phyloP scores from a whole-genome alignment of 1,140 invertebrate genomes.

The Drosophila gunungcola region DNA sequence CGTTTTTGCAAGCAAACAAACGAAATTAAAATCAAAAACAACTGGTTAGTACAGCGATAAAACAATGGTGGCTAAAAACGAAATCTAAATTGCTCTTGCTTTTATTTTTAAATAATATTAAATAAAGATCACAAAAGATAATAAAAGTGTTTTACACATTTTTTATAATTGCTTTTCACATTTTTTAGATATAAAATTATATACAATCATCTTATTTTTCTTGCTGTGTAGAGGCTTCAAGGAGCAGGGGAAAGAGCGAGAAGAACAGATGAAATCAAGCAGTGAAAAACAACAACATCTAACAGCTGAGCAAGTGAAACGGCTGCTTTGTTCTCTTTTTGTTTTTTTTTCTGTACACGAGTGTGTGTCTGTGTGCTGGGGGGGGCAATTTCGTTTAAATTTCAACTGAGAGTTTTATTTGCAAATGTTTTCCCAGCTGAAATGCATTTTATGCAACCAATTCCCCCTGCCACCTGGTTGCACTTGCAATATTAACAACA shows the following conservation, averaged over 20 bases:
- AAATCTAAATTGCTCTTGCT: background rate
- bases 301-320: slow-evolving; percentile 74
- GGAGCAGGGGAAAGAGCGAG: background rate
- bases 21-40: slow-evolving; percentile 58
- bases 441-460: slow-evolving; percentile 37
- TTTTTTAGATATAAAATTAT: too few species aligned
- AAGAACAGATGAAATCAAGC: slow-evolving; percentile 15
- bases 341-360: slow-evolving; percentile 6
- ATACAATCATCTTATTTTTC: background rate
- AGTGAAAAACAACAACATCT: slow-evolving; percentile 53
- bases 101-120: background rate
- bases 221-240: background rate
- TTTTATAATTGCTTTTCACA: too few species aligned
- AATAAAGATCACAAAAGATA: too few species aligned
- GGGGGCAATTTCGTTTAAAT: slow-evolving; percentile 43
- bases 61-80: background rate
- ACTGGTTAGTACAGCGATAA: slow-evolving; percentile 34
- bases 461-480: slow-evolving; percentile 4
- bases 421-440: slow-evolving; percentile 22
- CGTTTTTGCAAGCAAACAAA: slow-evolving; percentile 54
- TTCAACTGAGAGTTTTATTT: slow-evolving; percentile 28
- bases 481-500: slow-evolving; percentile 46
- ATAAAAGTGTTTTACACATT: too few species aligned
- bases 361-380: slow-evolving; percentile 23
- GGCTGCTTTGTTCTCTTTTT: slow-evolving; percentile 37